Base-by-base conservation (phyloP, 1,140 invertebrate genomes). In the Camponotus vicinus region DNA sequence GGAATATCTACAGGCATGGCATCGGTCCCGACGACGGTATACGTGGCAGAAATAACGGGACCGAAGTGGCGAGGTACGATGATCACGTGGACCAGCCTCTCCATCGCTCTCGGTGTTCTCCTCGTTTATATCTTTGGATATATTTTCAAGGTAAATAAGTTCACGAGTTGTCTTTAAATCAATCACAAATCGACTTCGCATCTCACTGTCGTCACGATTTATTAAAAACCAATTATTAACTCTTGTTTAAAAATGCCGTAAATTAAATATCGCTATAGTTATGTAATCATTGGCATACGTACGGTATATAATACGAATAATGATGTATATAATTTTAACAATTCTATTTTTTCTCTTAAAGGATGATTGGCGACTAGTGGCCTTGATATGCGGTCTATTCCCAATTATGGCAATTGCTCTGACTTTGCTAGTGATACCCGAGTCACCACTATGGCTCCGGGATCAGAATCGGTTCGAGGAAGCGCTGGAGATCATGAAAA, bases 381-480 rank as follows among this genome's bases (percentile, higher is more conserved):
- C 97, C 4, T 86, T 96, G 3, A 93, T 97, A 8, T 97, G 96
- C 66, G 95, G 96, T 37, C 88, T 96, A 0, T 96, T 97, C 78
- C 96, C 97, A 7, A 89, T 96, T n/a, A 42, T 95, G 11, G 92
- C 95, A 0, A 93, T 97, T 9, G 91, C 96, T 7, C 90, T 97
- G 1, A 93, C 96, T 13, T 90, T 96, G 2, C 93, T 96, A 2
- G 93, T 96, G 0, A 92, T 98, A 32, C 97, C 97, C 0, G 97
- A 98, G 94, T 96, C 97, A n/a, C 97, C 97, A 2, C 93, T 97
- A 34, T 98, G 97, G 97, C 91, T 97, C 32, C 91, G 96, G 45
- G 94, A 95, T 76, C 94, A 95, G 80, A 96, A 96, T 70, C 94
- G 95, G 18, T 87, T 93, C 6, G 95, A 96, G 0, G 96, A 97